Conservation (phyloP, 1,140 invertebrate genomes). For the Pantala flavescens region DNA sequence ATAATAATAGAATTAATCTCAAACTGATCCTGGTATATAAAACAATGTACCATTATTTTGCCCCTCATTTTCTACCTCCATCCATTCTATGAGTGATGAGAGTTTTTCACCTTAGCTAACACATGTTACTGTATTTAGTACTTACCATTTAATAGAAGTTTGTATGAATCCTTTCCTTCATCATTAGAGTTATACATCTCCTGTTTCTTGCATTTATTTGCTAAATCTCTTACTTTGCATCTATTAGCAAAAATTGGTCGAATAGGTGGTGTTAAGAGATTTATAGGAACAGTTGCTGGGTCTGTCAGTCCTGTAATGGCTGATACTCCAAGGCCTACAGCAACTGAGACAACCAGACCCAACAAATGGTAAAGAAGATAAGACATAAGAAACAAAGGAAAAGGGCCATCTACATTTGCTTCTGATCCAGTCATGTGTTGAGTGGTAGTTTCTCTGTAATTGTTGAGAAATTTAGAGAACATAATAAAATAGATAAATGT, state of each 20-base stretch:
- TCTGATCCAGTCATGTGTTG: no score
- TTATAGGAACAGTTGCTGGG: constrained; percentile 40
- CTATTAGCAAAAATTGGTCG: not conserved
- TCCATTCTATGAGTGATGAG: not conserved
- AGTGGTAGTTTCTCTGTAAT: not conserved
- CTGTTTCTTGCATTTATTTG: not conserved
- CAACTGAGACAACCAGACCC: constrained; percentile 55
- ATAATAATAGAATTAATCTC: no score
- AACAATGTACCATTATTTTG: no score
- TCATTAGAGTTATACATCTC: not conserved
- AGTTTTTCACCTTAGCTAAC: not conserved
- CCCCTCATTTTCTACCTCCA: not conserved
- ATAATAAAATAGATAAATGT: not conserved
- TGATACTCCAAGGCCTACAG: constrained; percentile 60
- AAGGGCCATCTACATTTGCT: not conserved
- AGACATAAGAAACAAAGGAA: constrained; percentile 40
- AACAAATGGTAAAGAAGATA: constrained; percentile 68
- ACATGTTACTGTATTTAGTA: not conserved
- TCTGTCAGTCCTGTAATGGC: constrained; percentile 49
- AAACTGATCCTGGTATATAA: no score
- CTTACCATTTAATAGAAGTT: not conserved
- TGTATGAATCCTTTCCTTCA: not conserved
- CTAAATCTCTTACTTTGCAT: not conserved
- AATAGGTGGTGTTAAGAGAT: constrained; percentile 39
- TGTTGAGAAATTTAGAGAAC: not conserved